These are phyloP conservation scores for Mamestra brassicae DNA, from an alignment of 2,888 invertebrate species.

Conservation along the genomic window DNA sequence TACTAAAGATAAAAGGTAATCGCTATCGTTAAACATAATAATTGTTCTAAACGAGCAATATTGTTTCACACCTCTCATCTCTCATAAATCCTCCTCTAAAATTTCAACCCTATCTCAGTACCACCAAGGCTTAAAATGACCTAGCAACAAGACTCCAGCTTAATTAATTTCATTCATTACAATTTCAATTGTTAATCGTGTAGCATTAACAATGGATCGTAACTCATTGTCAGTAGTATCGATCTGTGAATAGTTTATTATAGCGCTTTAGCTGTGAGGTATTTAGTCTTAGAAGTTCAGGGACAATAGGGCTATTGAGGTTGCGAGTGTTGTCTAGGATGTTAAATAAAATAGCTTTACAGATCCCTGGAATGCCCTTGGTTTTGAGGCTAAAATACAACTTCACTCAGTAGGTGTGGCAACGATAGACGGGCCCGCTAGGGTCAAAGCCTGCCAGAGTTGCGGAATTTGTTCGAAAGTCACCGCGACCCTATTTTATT, in stretches of 20 bases:
- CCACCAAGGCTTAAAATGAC: background rate
- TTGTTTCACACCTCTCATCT: background rate
- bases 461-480: no score
- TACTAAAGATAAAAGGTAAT: background rate
- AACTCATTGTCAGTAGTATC: slow-evolving; percentile 34
- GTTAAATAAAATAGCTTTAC: background rate
- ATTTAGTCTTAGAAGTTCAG: background rate
- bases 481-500: no score
- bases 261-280: slow-evolving; percentile 1
- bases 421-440: no score
- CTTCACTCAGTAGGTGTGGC: no score
- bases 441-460: no score
- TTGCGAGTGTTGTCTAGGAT: background rate
- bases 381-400: no score
- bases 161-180: slow-evolving; percentile 46
- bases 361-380: no score
- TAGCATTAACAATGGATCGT: slow-evolving; percentile 32
- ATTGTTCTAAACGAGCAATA: background rate
- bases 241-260: slow-evolving; percentile 21
- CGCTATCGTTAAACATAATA: background rate
- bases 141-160: background rate
- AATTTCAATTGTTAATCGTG: slow-evolving; percentile 34
- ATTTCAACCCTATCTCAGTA: background rate
- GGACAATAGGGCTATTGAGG: background rate
- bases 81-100: background rate